A percentile compares a stretch with the other conserved stretches of the same genome.
Evolutionary conservation across 2,888 invertebrate genomes (phyloP).

Genomic region (Gastracanthus pulcherrimus): DNA sequence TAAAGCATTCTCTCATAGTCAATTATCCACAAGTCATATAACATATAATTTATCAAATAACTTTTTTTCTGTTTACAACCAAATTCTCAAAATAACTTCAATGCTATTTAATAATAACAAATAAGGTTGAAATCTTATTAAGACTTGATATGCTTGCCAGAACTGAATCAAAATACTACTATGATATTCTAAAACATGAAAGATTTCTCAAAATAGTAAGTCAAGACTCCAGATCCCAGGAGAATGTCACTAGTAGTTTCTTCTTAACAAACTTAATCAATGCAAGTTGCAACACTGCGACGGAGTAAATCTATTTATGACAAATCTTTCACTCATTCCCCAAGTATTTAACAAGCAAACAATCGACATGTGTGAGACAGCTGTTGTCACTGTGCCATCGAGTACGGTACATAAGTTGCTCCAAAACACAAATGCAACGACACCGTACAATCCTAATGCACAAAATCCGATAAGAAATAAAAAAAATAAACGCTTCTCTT

Average conservation of each 20-base stretch:
- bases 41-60: neutral
- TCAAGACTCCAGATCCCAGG: neutral
- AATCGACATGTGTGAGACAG: constrained; percentile 6
- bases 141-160: neutral
- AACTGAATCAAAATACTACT: neutral
- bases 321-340: neutral
- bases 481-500: neutral
- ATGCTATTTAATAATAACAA: neutral
- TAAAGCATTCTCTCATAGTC: no score
- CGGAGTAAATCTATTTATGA: neutral
- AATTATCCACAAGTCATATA: neutral
- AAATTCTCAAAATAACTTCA: neutral
- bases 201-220: neutral
- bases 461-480: neutral
- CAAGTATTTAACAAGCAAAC: neutral
- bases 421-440: neutral
- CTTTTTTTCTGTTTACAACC: neutral
- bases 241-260: neutral
- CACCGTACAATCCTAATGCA: neutral
- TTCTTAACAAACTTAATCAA: neutral
- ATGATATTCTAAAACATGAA: neutral
- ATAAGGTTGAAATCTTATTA: neutral
- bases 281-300: neutral
- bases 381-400: constrained; percentile 11
- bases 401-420: neutral